Base-by-base conservation (phyloP, 2,888 invertebrate genomes). In the Fragum fragum region DNA sequence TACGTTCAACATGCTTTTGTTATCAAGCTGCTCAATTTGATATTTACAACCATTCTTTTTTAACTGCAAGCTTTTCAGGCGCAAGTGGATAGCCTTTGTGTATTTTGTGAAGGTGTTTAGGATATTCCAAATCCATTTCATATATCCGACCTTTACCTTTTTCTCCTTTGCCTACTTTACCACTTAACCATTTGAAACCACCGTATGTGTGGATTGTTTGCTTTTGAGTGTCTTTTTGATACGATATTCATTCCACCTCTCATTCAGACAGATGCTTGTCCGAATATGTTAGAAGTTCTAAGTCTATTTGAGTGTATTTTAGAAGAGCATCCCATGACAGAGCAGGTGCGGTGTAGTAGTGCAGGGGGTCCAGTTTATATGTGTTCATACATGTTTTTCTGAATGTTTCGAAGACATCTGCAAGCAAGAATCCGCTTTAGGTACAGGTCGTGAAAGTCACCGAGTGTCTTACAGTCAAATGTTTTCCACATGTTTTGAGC, bases 311-410 rank as follows among this genome's bases (percentile, higher is more conserved):
- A 23, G 90, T 90, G 26, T 83, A 87, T 80, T 90, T 91, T 26
- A 93, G 81, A 87, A 88, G 11, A 3, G 90, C 91, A 76, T 92
- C 90, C 91, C 92, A 93, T 26, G 91, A 87, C 26, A 93, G 75
- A 29, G 90, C 91, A 16, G 93, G 93, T 69, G 80, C 73, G 9
- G 90, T 92, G 69, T 77, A 92, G 75, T 92, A 93, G 28, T 82
- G 76, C 14, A 79, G 66, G 26, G 90, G 91, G 79, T 92, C 92
- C 55, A 93, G 80, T 68, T 86, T 73, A 75, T 91, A 91, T 6
- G 52, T 28, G 0, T 72, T 70, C 57, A 71, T 79, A 77, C 88
- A 87, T 16, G 90, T 85, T 57, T 88, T 78, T 83, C 91, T 89
- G 28, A 81, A 87, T 78, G 89, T 91, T 32, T 93, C 5, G 81